Percentiles rank a stretch among this genome's conserved stretches.
phyloP scores from a whole-genome alignment of 2,888 invertebrate species.

The Tetragnatha montana region DNA sequence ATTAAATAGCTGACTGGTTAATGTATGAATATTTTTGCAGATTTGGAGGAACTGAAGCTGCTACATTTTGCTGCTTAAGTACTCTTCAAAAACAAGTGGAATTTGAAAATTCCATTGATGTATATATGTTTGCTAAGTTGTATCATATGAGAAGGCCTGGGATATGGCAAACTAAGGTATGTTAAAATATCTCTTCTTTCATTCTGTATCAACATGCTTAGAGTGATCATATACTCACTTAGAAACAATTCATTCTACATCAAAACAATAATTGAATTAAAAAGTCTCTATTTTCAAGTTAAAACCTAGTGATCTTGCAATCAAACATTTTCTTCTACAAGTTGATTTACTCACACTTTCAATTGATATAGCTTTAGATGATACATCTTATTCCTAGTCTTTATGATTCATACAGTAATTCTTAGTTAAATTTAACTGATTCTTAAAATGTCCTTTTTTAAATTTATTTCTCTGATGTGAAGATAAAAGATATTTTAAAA shows the following conservation, averaged over 20 bases:
- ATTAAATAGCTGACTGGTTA: too few species aligned
- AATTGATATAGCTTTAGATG: background rate
- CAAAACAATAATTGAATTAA: background rate
- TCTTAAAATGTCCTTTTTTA: too few species aligned
- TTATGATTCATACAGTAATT: too few species aligned
- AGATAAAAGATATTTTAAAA: too few species aligned
- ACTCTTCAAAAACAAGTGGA: constrained; percentile 86
- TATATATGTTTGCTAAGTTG: constrained; percentile 92
- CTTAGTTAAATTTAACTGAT: too few species aligned
- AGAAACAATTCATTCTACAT: background rate
- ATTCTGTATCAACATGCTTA: background rate
- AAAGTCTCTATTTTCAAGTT: background rate
- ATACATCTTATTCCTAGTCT: too few species aligned
- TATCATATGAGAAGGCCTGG: constrained; percentile 91
- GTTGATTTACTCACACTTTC: background rate
- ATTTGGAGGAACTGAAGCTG: constrained; percentile 92
- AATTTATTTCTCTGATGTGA: too few species aligned
- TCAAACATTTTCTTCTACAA: background rate
- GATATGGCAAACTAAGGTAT: constrained; percentile 80
- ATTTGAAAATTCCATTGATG: constrained; percentile 86
- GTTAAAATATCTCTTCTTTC: background rate
- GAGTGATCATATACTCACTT: too few species aligned
- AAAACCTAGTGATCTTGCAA: background rate
- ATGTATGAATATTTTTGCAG: constrained; percentile 77
- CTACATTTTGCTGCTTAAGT: constrained; percentile 89